These are phyloP conservation scores for Thyatira batis DNA, from an alignment of 2,888 invertebrate species.

Conservation along the genomic window DNA sequence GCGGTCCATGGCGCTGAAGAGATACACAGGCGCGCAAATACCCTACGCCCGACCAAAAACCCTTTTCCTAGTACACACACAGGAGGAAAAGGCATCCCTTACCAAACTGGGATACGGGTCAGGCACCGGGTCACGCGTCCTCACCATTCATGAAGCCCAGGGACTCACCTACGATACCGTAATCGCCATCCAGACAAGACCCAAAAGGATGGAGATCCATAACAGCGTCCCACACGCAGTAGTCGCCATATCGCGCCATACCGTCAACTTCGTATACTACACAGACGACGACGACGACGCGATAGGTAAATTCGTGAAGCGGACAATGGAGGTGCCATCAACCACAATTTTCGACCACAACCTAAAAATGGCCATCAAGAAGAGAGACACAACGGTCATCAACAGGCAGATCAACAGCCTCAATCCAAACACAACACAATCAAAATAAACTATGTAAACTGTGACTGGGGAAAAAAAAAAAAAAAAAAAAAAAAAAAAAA, in stretches of 20 bases:
- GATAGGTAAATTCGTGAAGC: no score
- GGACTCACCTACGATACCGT: conserved; percentile 10
- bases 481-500: no score
- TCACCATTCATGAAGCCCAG: conserved; percentile 14
- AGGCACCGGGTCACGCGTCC: conserved; percentile 8
- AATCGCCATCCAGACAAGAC: not conserved
- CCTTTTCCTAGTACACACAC: conserved; percentile 15
- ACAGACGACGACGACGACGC: conserved; percentile 8
- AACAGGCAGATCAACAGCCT: not conserved
- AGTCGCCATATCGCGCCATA: conserved; percentile 14
- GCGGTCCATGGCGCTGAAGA: no score
- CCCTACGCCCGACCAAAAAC: not conserved
- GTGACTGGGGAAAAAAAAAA: no score
- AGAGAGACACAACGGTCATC: not conserved
- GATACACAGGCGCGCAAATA: no score
- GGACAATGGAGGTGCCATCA: no score
- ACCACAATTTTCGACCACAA: not conserved
- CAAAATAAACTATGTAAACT: no score
- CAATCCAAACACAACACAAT: conserved; percentile 1
- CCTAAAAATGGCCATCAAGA: not conserved
- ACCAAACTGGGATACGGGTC: conserved; percentile 7
- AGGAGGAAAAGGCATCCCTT: conserved; percentile 9
- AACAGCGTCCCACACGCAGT: conserved; percentile 14
- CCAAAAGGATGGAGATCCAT: conserved; percentile 1
- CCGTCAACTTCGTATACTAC: conserved; percentile 9